A percentile compares a stretch with the other conserved stretches of the same genome.
These are phyloP conservation scores for Cybosia mesomella DNA, from an alignment of 2,888 invertebrate genomes.

Conservation along the genomic window DNA sequence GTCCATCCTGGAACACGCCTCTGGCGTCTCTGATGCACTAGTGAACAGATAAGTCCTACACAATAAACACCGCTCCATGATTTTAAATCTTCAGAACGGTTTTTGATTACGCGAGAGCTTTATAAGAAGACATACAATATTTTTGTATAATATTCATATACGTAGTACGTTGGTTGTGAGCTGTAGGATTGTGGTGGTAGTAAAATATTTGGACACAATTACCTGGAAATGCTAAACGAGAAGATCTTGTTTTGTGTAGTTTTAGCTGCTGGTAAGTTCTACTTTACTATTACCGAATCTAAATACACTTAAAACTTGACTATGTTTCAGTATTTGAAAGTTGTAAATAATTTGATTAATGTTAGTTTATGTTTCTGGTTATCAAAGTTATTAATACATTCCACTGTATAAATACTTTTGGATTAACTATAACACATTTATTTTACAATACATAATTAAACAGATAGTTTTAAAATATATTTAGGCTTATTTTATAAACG, in stretches of 20 bases:
- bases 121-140: slow-evolving; percentile 23
- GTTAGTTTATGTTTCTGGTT: too few relatives aligned
- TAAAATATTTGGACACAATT: slow-evolving; percentile 64
- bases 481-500: too few relatives aligned
- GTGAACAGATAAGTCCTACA: slow-evolving; percentile 72
- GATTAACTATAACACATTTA: too few relatives aligned
- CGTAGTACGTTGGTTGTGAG: slow-evolving; percentile 33
- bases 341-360: too few relatives aligned
- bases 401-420: too few relatives aligned
- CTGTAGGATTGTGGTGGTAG: slow-evolving; percentile 51
- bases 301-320: too few relatives aligned
- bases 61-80: slow-evolving; percentile 65
- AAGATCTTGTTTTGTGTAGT: slow-evolving; percentile 75
- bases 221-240: slow-evolving; percentile 82
- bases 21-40: slow-evolving; percentile 71
- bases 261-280: slow-evolving; percentile 76
- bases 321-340: too few relatives aligned
- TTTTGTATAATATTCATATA: slow-evolving; percentile 12
- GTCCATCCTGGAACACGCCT: slow-evolving; percentile 61
- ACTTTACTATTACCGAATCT: neutral
- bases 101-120: slow-evolving; percentile 35
- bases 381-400: too few relatives aligned
- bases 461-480: too few relatives aligned
- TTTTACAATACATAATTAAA: too few relatives aligned
- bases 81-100: slow-evolving; percentile 45